phyloP scores from a whole-genome alignment of 2,113 vertebrate genomes.

The Siniperca chuatsi region DNA sequence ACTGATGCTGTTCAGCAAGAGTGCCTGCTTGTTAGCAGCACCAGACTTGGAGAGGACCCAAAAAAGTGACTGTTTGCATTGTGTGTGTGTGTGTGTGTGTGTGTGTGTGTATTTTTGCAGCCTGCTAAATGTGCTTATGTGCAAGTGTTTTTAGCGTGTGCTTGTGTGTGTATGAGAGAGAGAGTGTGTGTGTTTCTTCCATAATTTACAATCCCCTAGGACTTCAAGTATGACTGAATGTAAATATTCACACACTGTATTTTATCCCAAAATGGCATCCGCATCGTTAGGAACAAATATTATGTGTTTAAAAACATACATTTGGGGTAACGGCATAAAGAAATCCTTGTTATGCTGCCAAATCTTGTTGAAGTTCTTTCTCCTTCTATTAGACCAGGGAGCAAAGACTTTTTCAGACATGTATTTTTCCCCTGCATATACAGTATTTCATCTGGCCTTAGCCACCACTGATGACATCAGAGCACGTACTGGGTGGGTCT shows the following conservation, averaged over 20 bases:
- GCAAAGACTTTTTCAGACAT: background rate
- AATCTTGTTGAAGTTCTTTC: background rate
- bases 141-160: constrained; percentile 10
- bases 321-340: constrained; percentile 17
- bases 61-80: background rate
- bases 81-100: constrained; percentile 8
- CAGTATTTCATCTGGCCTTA: constrained; percentile 23
- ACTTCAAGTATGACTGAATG: constrained; percentile 39
- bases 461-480: constrained; percentile 26
- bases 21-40: constrained; percentile 3
- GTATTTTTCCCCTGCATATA: background rate
- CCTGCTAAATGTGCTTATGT: constrained; percentile 2
- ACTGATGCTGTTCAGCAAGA: constrained; percentile 14
- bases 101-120: constrained; percentile 2
- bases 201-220: constrained; percentile 7
- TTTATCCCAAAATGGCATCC: constrained; percentile 46
- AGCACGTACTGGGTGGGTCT: constrained; percentile 15
- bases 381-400: background rate
- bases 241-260: constrained; percentile 57
- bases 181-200: constrained; percentile 25
- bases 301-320: constrained; percentile 26
- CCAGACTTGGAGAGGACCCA: background rate
- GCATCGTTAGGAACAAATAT: constrained; percentile 38
- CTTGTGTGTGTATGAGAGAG: background rate
- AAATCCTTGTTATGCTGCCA: constrained; percentile 40